Conservation (phyloP, 1,140 invertebrate species). For the Drosophila kurseongensis region DNA sequence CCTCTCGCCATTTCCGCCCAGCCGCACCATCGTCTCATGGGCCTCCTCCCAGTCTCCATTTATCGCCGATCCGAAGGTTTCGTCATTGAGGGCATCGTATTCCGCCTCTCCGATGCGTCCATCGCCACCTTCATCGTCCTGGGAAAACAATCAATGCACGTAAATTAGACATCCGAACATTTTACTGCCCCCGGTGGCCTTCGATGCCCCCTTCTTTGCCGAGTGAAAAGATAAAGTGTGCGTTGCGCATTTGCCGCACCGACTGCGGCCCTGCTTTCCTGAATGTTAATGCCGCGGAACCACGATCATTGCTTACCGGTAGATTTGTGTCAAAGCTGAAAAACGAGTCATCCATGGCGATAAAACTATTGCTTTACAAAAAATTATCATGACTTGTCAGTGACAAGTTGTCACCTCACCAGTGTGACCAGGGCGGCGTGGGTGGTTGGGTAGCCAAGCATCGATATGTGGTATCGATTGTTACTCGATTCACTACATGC, state of each 20-base stretch:
- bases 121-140: conserved; percentile 86
- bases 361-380: conserved; percentile 78
- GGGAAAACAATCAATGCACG: conserved; percentile 12
- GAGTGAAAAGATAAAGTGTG: conserved; percentile 23
- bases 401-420: conserved; percentile 58
- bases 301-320: conserved; percentile 86
- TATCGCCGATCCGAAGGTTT: conserved; percentile 92
- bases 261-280: too few species aligned
- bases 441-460: neutral
- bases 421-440: conserved; percentile 38
- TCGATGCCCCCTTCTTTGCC: conserved; percentile 26
- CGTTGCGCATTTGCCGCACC: neutral
- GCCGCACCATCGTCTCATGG: conserved; percentile 81
- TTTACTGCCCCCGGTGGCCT: conserved; percentile 32
- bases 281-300: neutral
- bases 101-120: conserved; percentile 89
- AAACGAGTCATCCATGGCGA: conserved; percentile 93
- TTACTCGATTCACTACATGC: too few species aligned
- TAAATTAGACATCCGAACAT: conserved; percentile 15
- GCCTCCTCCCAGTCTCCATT: conserved; percentile 89
- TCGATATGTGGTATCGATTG: conserved; percentile 2
- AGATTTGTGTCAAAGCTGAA: conserved; percentile 91
- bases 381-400: conserved; percentile 81
- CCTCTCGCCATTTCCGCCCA: conserved; percentile 69
- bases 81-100: conserved; percentile 95